These are phyloP conservation scores for Melopsittacus undulatus DNA, from an alignment of 2,797 vertebrate genomes.

Conservation along the genomic window DNA sequence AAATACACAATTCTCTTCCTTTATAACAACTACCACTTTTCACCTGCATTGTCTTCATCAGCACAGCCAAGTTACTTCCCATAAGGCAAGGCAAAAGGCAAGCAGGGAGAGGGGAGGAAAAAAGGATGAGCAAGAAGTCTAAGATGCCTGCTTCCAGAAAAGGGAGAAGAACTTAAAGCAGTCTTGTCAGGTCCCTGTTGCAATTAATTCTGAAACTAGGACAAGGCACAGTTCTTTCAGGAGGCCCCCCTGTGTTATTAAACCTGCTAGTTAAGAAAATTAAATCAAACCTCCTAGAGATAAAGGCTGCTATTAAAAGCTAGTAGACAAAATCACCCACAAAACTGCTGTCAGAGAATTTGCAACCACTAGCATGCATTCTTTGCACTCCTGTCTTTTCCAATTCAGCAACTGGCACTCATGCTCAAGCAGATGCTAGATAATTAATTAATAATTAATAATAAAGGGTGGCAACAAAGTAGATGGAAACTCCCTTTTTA, in stretches of 20 bases:
- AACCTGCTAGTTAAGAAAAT: not conserved
- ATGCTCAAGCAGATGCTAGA: not conserved
- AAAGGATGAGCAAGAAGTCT: not conserved
- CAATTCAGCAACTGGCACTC: not conserved
- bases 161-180: not conserved
- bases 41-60: not conserved
- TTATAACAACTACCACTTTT: not conserved
- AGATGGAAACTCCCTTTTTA: not conserved
- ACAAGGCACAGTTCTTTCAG: not conserved
- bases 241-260: not conserved
- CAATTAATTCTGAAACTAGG: not conserved
- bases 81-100: not conserved
- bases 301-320: not conserved
- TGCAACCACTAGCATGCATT: not conserved
- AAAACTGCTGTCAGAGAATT: not conserved
- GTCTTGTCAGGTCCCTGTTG: not conserved
- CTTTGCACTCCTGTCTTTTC: not conserved
- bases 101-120: not conserved
- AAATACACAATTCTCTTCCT: not conserved
- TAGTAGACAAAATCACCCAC: not conserved
- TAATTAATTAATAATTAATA: not conserved
- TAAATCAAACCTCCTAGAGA: not conserved
- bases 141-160: not conserved
- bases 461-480: not conserved
- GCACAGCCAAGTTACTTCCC: fast-evolving